These are phyloP conservation scores for Lepisosteus osseus DNA, from an alignment of 2,113 vertebrate species.

Conservation along the genomic window DNA sequence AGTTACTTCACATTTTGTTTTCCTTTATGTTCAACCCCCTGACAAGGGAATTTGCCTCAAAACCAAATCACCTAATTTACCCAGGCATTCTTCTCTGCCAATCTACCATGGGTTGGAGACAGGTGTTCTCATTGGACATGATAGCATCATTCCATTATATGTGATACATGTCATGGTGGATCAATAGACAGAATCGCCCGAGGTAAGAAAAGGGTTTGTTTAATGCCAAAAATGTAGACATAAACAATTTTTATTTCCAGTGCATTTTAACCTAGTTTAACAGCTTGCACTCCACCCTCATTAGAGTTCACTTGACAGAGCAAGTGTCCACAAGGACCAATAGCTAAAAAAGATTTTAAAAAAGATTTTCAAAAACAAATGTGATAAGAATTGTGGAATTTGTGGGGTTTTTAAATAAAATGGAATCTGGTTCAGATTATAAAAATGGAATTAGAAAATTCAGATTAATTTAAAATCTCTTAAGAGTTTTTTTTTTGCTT, in stretches of 20 bases:
- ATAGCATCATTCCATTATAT: conserved; percentile 49
- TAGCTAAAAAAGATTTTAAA: conserved; percentile 14
- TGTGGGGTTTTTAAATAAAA: too few species aligned
- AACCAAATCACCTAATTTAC: conserved; percentile 43
- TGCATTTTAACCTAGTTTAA: conserved; percentile 8
- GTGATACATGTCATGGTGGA: conserved; percentile 64
- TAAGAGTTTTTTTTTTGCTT: too few species aligned
- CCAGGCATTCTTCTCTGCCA: conserved; percentile 51
- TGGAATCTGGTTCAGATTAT: too few species aligned
- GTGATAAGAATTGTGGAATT: too few species aligned
- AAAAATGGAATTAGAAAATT: too few species aligned
- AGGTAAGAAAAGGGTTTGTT: conserved; percentile 44
- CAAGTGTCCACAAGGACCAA: conserved; percentile 10
- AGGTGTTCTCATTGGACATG: conserved; percentile 66
- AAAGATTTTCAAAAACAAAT: conserved; percentile 2
- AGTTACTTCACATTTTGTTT: background rate
- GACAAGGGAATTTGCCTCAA: conserved; percentile 25
- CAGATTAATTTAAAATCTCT: too few species aligned
- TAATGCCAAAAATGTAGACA: conserved; percentile 28
- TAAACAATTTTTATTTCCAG: conserved; percentile 31
- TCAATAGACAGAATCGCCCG: conserved; percentile 51
- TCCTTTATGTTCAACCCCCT: conserved; percentile 13
- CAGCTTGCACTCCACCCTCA: conserved; percentile 22
- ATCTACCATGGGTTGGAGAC: conserved; percentile 47
- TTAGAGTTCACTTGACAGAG: conserved; percentile 21